Conservation (phyloP, 2,888 invertebrate genomes). For the Nomada fucata region DNA sequence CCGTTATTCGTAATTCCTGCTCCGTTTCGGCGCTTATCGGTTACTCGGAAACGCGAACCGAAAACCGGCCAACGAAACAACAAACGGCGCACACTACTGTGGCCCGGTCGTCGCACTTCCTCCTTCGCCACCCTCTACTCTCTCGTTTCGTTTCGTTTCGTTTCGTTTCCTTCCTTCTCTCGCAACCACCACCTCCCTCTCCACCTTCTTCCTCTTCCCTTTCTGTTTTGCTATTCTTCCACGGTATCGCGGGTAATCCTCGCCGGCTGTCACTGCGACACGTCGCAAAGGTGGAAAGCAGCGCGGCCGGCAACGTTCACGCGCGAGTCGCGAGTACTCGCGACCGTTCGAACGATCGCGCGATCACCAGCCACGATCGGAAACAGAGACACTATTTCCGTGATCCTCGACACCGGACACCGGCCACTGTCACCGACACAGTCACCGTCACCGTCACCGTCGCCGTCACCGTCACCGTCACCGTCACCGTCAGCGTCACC, state of each 20-base stretch:
- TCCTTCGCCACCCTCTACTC: slow-evolving; percentile 57
- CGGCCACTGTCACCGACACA: not conserved
- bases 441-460: slow-evolving; percentile 1
- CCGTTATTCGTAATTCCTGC: not conserved
- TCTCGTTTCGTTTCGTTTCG: slow-evolving; percentile 50
- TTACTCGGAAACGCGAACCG: slow-evolving; percentile 47
- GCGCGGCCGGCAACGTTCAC: slow-evolving; percentile 26
- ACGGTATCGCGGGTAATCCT: slow-evolving; percentile 64
- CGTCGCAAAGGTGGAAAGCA: slow-evolving; percentile 47
- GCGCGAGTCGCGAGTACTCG: slow-evolving; percentile 19
- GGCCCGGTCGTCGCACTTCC: slow-evolving; percentile 70
- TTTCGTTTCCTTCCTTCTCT: slow-evolving; percentile 42
- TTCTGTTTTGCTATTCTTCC: slow-evolving; percentile 15
- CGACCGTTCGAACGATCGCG: slow-evolving; percentile 3
- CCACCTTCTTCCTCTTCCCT: slow-evolving; percentile 34
- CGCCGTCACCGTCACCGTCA: not conserved
- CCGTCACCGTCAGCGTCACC: not conserved
- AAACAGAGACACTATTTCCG: not conserved
- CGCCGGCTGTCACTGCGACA: slow-evolving; percentile 64
- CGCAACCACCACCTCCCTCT: slow-evolving; percentile 36
- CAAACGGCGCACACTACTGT: slow-evolving; percentile 72
- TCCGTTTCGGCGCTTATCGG: no score
- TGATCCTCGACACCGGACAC: not conserved
- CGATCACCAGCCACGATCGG: slow-evolving; percentile 7
- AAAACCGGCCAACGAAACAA: slow-evolving; percentile 70